Percentiles rank a stretch among this genome's conserved stretches.
phyloP scores from a whole-genome alignment of 1,140 invertebrate species.

The Choristoneura fumiferana region DNA sequence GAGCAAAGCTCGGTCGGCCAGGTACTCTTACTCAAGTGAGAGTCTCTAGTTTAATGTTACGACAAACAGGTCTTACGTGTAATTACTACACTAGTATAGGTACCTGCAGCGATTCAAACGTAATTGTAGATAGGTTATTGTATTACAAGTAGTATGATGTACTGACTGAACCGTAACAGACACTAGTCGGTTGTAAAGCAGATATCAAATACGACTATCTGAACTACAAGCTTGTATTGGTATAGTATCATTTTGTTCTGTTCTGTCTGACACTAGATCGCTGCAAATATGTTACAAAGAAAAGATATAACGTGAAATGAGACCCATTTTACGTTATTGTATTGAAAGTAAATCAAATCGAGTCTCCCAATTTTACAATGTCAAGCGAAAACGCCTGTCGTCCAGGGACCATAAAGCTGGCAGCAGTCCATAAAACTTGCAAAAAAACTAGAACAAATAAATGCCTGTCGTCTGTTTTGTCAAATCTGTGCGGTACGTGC shows the following conservation, averaged over 20 bases:
- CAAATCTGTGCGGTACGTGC: slow-evolving; percentile 74
- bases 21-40: too few species aligned
- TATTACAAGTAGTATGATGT: slow-evolving; percentile 5
- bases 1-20: too few species aligned
- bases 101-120: slow-evolving; percentile 2
- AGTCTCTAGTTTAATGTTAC: too few species aligned
- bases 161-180: slow-evolving; percentile 1
- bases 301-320: neutral
- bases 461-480: slow-evolving; percentile 76
- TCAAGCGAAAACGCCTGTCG: slow-evolving; percentile 33
- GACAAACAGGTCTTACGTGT: neutral
- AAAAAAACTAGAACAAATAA: slow-evolving; percentile 75
- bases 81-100: neutral
- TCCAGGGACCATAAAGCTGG: slow-evolving; percentile 55
- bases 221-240: neutral
- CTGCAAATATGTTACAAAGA: neutral
- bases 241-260: too few species aligned
- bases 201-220: slow-evolving; percentile 1
- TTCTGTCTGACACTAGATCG: too few species aligned
- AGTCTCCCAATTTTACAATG: slow-evolving; percentile 36
- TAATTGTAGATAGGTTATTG: slow-evolving; percentile 12
- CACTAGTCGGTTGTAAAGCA: neutral
- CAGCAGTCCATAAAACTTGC: slow-evolving; percentile 74
- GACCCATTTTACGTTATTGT: slow-evolving; percentile 13
- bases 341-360: slow-evolving; percentile 21